Conservation (phyloP, 2,888 invertebrate genomes). For the Exephanes ischioxanthus region DNA sequence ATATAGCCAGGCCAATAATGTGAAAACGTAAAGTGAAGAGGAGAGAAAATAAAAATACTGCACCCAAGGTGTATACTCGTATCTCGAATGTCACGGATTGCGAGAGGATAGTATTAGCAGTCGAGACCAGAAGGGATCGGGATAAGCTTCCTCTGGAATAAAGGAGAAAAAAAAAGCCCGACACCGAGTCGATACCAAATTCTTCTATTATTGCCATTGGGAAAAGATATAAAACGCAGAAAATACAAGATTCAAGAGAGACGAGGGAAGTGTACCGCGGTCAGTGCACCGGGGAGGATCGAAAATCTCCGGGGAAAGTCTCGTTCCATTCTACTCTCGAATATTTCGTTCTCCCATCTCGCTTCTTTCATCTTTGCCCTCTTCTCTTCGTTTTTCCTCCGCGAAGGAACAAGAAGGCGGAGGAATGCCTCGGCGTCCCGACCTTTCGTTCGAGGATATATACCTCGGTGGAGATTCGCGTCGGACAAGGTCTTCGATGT, state of each 20-base stretch:
- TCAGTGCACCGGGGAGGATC: constrained; percentile 39
- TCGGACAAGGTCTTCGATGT: constrained; percentile 45
- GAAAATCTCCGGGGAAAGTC: constrained; percentile 33
- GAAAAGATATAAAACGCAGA: constrained; percentile 39
- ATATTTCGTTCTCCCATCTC: constrained; percentile 40
- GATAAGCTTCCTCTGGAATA: constrained; percentile 3
- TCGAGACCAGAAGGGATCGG: neutral
- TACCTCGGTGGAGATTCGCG: constrained; percentile 43
- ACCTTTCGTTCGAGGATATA: constrained; percentile 41
- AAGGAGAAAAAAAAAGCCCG: constrained; percentile 15
- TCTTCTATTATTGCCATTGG: constrained; percentile 50
- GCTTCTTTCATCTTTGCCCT: constrained; percentile 17
- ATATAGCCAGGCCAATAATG: neutral
- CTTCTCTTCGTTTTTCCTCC: constrained; percentile 20
- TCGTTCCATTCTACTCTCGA: constrained; percentile 35
- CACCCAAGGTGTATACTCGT: neutral
- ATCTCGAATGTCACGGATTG: constrained; percentile 9
- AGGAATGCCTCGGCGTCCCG: constrained; percentile 53
- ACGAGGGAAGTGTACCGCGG: constrained; percentile 22
- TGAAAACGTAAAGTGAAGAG: neutral
- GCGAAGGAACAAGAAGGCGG: constrained; percentile 7
- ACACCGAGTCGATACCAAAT: constrained; percentile 32
- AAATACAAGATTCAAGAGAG: constrained; percentile 22
- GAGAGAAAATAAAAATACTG: neutral
- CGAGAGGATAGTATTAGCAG: constrained; percentile 17